Conservation (phyloP, 2,113 vertebrate genomes). For the Pao palembangensis region DNA sequence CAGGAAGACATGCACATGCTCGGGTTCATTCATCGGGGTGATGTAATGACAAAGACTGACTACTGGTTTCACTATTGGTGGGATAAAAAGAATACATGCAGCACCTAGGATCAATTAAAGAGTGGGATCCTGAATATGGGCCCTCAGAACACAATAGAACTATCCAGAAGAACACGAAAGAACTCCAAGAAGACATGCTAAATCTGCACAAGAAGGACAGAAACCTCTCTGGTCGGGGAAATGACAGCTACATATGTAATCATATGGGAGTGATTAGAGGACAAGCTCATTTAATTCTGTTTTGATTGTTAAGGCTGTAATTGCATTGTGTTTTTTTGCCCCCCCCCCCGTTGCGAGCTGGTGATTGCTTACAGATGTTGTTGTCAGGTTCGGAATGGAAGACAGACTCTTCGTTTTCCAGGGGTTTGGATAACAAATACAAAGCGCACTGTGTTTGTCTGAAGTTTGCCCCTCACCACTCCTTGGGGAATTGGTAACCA, state of each 20-base stretch:
- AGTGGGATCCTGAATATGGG: background rate
- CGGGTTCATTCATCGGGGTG: conserved; percentile 26
- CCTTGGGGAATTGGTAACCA: conserved; percentile 57
- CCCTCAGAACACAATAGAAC: no score
- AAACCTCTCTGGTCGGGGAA: conserved; percentile 43
- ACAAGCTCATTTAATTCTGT: conserved; percentile 70
- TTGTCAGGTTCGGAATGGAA: conserved; percentile 61
- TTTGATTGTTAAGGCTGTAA: conserved; percentile 74
- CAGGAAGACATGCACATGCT: conserved; percentile 16
- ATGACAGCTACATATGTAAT: conserved; percentile 49
- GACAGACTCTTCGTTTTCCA: conserved; percentile 63
- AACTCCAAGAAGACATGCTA: conserved; percentile 14
- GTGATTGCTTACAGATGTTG: conserved; percentile 76
- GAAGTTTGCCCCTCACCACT: conserved; percentile 62
- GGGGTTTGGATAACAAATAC: conserved; percentile 68
- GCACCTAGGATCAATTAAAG: conserved; percentile 14
- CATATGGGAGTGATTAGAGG: conserved; percentile 72
- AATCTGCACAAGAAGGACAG: conserved; percentile 50
- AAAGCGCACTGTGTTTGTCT: conserved; percentile 71
- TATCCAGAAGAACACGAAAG: background rate
- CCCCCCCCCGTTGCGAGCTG: conserved; percentile 29
- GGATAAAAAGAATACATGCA: no score
- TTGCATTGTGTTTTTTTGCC: conserved; percentile 56
- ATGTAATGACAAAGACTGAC: conserved; percentile 16
- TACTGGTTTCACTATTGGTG: no score